Evolutionary conservation across 2,113 vertebrate genomes (phyloP), one percentile per base, ranked within the genome.

Genomic region (Sula dactylatra): DNA sequence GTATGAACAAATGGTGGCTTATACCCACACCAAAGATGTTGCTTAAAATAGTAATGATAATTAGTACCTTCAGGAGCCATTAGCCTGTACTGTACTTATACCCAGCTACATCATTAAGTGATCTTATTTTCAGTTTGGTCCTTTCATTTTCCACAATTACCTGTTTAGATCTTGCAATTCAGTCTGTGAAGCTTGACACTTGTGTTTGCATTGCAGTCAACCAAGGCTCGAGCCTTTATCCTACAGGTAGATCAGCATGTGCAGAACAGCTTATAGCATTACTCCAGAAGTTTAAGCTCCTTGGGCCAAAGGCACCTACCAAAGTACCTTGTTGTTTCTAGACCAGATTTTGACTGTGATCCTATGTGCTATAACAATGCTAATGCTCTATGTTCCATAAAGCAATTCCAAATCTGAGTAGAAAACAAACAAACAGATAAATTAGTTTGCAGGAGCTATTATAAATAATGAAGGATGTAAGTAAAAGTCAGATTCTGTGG

Each of bases 41-140:
- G 36, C 83, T 91, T 94, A 74, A 94, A 91, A 92, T 93, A 93
- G 84, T 73, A 61, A 74, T 61, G 40, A 47, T 80, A 94, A 84
- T 94, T 93, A 94, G 34, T 71, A 71, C 65, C 72, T 93, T 74
- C 55, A 86, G 91, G 50, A 94, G 77, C 69, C 45, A 59, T 81
- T 83, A 77, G 26, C 38, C 55, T 83, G 26, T 71, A 31, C 59
- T n/a, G 26, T 45, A 36, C 44, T 86, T 88, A 16, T 56, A 88
- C 72, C 58, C 55, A 86, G 22, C 64, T 88, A 34, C 66, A 69
- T 88, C 86, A 93, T 94, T 93, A 92, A 45, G 34, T 54, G 72
- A 54, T 90, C 58, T 83, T 77, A 54, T 92, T 94, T 94, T 72
- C 79, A 86, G 38, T 80, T 86, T 52, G 25, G 14, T 80, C 31